Evolutionary conservation across 2,113 vertebrate species (phyloP), one percentile per base, ranked within the genome.

Genomic region (Aldabrachelys gigantea): DNA sequence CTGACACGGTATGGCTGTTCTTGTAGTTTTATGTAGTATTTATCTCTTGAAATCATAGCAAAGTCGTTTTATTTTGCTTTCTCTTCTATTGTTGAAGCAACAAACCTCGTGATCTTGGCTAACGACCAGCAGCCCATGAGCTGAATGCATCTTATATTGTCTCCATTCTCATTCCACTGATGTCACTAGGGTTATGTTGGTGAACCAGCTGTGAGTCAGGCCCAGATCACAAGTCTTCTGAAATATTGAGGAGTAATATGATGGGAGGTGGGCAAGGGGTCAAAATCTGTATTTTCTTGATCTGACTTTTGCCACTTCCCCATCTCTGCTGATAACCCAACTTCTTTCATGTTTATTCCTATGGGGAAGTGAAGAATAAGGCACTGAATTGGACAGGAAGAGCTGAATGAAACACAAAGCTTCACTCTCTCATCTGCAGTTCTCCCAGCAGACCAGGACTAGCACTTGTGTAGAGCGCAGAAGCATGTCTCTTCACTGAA

Each of bases 141-240:
- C 72, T 24, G n/a, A 24, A 44, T 75, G 72, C n/a, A 22, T 41
- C n/a, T 41, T 12, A 25, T 0, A 72, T 19, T 80, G 93, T 80
- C 80, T 59, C 50, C 59, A 6, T 8, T 50, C 82, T 81, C 82
- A 80, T 44, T 16, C 54, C 88, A 0, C 35, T 38, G 2, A 17
- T 10, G 52, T 49, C n/a, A 79, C 1, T 38, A 80, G 25, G 12
- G 12, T 31, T 11, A 2, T 0, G 7, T 22, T 29, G 38, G 75
- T 1, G 0, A 47, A 47, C 56, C 57, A 8, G 44, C 53, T 0
- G 1, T 62, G 29, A 72, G 27, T 13, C 2, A 75, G 41, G 49
- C 31, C 3, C 0, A 0, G 0, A 17, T 17, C 4, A 72, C 85
- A n/a, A 49, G 35, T n/a, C 72, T 84, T 31, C 10, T 47, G 54